Evolutionary conservation across 64 coral and sea anemone species (phyloP), one percentile per base, ranked within the genome.

Genomic region (Pachyseris speciosa): DNA sequence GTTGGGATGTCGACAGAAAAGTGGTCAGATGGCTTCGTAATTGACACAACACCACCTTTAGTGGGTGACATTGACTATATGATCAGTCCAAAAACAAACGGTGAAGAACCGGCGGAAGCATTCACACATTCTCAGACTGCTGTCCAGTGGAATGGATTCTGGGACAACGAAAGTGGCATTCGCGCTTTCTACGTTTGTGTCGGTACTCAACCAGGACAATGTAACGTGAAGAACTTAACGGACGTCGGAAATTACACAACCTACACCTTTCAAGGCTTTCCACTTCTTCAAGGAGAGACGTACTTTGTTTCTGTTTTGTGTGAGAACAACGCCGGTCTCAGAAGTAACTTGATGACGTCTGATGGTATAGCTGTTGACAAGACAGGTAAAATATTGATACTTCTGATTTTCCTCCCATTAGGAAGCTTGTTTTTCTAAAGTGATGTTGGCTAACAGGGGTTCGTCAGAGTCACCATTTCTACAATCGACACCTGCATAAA

Each of bases 321-420:
- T 25, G 65, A 83, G 39, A 88, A 72, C 39, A 53, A 32, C 13
- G 96, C 89, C 28, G 88, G 93, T 37, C 73, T 98, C 4, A 60
- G 27, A 9, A 98, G 92, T 72, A 51, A 52, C 26, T 25, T 90
- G 0, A 28, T 53, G 5, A 76, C 96, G 10, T 98, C 96, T 34
- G 47, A 89, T 33, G 92, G 88, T 8, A 67, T 98, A 31, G 66
- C 57, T 40, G 69, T 98, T 4, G 96, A 98, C 58, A 72, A 68
- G 78, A 95, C 96, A 34, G 93, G 96, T 98, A 72, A 72, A 83
- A 19, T 31, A 1, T n/a, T n/a, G n/a, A n/a, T n/a, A n/a, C n/a
- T n/a, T n/a, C n/a, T n/a, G n/a, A n/a, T n/a, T n/a, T n/a, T n/a
- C n/a, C n/a, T n/a, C n/a, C n/a, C n/a, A n/a, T n/a, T n/a, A n/a